Conservation (phyloP, 2,888 invertebrate genomes). For the Cantharis lateralis region DNA sequence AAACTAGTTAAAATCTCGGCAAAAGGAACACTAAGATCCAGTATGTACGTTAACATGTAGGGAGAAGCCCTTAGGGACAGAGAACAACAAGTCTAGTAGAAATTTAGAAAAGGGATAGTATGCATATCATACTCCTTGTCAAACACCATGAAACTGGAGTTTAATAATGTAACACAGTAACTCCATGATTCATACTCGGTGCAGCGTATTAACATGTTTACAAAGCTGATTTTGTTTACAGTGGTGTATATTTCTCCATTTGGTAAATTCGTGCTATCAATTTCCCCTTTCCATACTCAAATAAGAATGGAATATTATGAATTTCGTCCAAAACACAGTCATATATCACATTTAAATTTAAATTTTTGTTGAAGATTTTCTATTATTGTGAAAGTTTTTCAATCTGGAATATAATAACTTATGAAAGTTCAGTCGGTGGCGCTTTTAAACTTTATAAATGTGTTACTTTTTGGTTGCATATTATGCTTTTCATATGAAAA, state of each 20-base stretch:
- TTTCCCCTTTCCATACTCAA: conserved; percentile 15
- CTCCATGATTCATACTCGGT: conserved; percentile 45
- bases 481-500: neutral
- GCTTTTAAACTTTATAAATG: conserved; percentile 7
- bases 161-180: conserved; percentile 46
- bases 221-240: conserved; percentile 46
- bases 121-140: conserved; percentile 45
- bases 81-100: conserved; percentile 13
- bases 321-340: conserved; percentile 29
- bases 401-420: conserved; percentile 45
- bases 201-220: conserved; percentile 45
- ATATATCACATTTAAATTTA: conserved; percentile 30
- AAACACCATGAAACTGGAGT: conserved; percentile 44
- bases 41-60: conserved; percentile 28
- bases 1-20: conserved; percentile 20
- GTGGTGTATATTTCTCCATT: conserved; percentile 35
- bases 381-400: conserved; percentile 44
- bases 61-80: conserved; percentile 27
- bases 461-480: conserved; percentile 1
- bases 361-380: conserved; percentile 29
- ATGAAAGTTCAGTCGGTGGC: conserved; percentile 8
- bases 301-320: conserved; percentile 35
- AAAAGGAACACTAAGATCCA: conserved; percentile 13
- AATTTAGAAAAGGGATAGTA: conserved; percentile 34
- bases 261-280: conserved; percentile 24